phyloP scores from a whole-genome alignment of 2,113 vertebrate genomes.

The Neogale vison region DNA sequence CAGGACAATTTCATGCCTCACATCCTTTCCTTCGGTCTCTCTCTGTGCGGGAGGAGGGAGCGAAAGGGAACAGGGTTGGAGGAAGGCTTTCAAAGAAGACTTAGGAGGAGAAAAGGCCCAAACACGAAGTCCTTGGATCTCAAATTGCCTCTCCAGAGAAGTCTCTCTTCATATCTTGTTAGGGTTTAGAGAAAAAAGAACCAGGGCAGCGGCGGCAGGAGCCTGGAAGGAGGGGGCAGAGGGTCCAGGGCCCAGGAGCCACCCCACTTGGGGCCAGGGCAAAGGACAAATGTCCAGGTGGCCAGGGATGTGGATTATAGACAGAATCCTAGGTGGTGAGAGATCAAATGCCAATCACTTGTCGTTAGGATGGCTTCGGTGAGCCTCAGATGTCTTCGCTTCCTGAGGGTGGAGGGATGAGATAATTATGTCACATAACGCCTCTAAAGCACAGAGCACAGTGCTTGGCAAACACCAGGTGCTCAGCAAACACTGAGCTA shows the following conservation, averaged over 20 bases:
- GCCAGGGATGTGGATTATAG: not conserved
- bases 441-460: not conserved
- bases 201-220: not conserved
- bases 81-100: slow-evolving; percentile 64
- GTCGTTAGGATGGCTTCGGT: not conserved
- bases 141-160: slow-evolving; percentile 66
- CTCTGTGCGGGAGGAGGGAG: slow-evolving; percentile 36
- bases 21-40: slow-evolving; percentile 70
- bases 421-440: not conserved
- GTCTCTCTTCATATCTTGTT: not conserved
- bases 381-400: not conserved
- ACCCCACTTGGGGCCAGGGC: not conserved
- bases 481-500: not conserved
- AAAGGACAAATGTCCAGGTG: not conserved
- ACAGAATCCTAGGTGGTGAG: not conserved
- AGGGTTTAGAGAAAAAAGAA: slow-evolving; percentile 45
- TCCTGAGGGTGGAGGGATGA: not conserved
- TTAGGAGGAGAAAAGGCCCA: slow-evolving; percentile 34
- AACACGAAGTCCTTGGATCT: slow-evolving; percentile 57
- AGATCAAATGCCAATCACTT: not conserved
- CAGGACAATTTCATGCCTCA: not conserved
- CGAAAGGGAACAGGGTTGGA: accelerated
- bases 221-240: not conserved
- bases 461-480: not conserved
- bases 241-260: not conserved